Percentiles rank a stretch among this genome's conserved stretches.
Conservation (phyloP, 2,797 vertebrate genomes). For the Onychomys leucogaster region DNA sequence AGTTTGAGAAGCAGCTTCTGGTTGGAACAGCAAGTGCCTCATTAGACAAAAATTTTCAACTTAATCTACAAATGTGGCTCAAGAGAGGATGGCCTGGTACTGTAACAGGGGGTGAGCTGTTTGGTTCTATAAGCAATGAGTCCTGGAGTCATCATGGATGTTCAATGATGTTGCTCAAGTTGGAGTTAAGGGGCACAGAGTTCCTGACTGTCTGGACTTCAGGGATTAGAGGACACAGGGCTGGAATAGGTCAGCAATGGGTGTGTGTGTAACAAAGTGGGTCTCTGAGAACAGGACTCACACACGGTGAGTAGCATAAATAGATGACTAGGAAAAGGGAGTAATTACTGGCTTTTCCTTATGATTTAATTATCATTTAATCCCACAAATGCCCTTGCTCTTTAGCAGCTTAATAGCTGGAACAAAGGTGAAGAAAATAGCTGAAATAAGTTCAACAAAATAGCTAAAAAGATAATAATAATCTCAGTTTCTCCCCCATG, state of each 20-base stretch:
- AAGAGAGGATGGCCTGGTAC: background rate
- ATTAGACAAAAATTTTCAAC: background rate
- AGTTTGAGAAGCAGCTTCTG: background rate
- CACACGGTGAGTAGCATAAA: background rate
- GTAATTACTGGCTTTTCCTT: background rate
- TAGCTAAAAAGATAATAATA: background rate
- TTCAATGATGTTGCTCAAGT: background rate
- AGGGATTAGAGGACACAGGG: background rate
- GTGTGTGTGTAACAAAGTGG: background rate
- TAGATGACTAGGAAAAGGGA: background rate
- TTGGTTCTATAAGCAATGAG: background rate
- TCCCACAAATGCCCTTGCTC: background rate
- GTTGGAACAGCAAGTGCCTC: background rate
- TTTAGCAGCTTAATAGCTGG: background rate
- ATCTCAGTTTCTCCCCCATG: background rate
- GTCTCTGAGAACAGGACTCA: background rate
- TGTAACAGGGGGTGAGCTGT: background rate
- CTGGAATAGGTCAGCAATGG: background rate
- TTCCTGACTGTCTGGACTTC: background rate
- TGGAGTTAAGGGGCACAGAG: background rate
- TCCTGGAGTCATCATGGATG: background rate
- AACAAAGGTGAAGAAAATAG: background rate
- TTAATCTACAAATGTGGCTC: background rate
- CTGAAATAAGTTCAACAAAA: background rate
- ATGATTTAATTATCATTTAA: background rate